Evolutionary conservation across 2,888 invertebrate species (phyloP).

Genomic region (Melangyna quadrimaculata): DNA sequence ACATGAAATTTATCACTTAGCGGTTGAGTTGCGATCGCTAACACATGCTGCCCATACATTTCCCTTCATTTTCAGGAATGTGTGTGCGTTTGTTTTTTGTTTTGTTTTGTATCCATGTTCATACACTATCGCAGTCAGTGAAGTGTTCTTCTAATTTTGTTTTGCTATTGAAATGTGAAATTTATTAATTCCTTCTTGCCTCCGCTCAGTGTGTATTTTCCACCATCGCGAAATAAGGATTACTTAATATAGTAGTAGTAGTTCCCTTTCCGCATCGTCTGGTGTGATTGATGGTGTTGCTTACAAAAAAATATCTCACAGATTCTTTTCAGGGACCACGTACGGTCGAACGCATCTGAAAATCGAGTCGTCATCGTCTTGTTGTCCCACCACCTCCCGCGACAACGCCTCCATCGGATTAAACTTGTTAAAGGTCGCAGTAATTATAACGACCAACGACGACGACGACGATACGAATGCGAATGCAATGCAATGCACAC

Average conservation of each 20-base stretch:
- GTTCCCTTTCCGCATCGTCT: constrained; percentile 31
- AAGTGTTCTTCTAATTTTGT: neutral
- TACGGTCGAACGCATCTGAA: neutral
- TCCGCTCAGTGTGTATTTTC: neutral
- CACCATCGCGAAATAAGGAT: constrained; percentile 7
- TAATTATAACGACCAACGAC: constrained; percentile 42
- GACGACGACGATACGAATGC: constrained; percentile 27
- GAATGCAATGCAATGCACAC: constrained; percentile 32
- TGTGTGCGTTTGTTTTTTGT: neutral
- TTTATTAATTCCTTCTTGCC: constrained; percentile 45
- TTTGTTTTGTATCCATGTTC: too few species aligned
- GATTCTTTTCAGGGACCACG: constrained; percentile 20
- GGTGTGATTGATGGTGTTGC: constrained; percentile 37
- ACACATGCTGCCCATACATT: constrained; percentile 65
- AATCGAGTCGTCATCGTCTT: neutral
- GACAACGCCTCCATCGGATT: neutral
- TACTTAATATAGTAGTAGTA: constrained; percentile 30
- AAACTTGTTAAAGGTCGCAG: constrained; percentile 44
- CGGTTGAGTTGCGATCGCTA: constrained; percentile 58
- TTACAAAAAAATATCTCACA: constrained; percentile 30
- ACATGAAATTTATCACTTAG: constrained; percentile 60
- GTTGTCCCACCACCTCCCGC: neutral
- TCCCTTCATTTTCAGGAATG: constrained; percentile 2
- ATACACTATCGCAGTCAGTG: neutral
- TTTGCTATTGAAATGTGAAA: constrained; percentile 41